Evolutionary conservation across 2,113 vertebrate genomes (phyloP).

Genomic region (Cheilinus undulatus): DNA sequence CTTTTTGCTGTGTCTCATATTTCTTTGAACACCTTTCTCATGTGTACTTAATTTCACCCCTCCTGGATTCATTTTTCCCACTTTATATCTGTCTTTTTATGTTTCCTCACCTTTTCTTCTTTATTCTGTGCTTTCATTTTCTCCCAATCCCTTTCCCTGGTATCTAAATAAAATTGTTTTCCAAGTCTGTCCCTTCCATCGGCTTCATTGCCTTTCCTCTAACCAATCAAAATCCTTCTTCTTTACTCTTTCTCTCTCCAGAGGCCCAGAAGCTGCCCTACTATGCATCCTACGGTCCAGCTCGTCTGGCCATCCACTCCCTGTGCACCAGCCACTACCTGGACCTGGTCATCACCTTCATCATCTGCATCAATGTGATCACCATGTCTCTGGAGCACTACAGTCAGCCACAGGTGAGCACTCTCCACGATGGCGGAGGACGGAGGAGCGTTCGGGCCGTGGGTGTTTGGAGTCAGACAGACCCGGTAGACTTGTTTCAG

Average conservation of each 20-base stretch:
- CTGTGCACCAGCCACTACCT: constrained; percentile 98
- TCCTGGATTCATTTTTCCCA: not conserved
- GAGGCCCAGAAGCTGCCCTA: constrained; percentile 97
- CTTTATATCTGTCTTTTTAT: not conserved
- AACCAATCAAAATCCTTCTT: not conserved
- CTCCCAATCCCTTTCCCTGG: not conserved
- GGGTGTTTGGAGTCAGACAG: not conserved
- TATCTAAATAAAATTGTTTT: too few relatives aligned
- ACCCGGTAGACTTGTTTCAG: constrained; percentile 7
- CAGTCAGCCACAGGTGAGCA: constrained; percentile 91
- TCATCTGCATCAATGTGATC: constrained; percentile 98
- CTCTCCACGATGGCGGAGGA: not conserved
- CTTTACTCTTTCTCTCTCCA: constrained; percentile 60
- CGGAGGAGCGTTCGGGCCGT: not conserved
- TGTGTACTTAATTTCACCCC: not conserved
- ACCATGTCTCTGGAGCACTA: constrained; percentile 99
- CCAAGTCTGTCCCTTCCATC: not conserved
- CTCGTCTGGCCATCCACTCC: constrained; percentile 93
- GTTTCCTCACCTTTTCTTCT: not conserved
- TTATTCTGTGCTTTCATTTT: not conserved
- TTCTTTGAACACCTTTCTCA: not conserved
- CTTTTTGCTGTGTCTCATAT: not conserved
- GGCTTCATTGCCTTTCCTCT: not conserved
- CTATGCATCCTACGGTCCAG: constrained; percentile 91
- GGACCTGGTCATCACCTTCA: constrained; percentile 98